These are phyloP conservation scores for Picathartes gymnocephalus DNA, from an alignment of 2,113 vertebrate species.

Conservation along the genomic window DNA sequence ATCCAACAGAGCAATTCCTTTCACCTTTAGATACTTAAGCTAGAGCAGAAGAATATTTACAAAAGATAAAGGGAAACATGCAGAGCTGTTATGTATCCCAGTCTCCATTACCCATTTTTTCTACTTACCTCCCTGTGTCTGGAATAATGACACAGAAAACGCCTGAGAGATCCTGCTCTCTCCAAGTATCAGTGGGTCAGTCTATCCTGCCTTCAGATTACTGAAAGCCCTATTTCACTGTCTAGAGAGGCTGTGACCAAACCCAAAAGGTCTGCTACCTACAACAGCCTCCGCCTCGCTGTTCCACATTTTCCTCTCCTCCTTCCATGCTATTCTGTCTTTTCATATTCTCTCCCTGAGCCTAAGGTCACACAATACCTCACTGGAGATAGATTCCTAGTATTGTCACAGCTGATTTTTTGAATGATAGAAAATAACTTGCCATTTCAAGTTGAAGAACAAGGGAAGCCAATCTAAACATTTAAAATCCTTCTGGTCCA, in stretches of 20 bases:
- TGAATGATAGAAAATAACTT: background rate
- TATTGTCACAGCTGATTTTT: background rate
- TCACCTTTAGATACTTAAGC: background rate
- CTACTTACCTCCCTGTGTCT: background rate
- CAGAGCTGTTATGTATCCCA: background rate
- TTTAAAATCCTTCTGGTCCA: background rate
- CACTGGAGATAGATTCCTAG: background rate
- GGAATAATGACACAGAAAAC: background rate
- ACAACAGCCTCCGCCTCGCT: accelerated
- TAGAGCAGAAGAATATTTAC: background rate
- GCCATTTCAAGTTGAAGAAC: background rate
- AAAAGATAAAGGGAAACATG: background rate
- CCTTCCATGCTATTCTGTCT: background rate
- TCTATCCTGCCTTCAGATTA: background rate
- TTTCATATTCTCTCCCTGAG: background rate
- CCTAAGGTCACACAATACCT: background rate
- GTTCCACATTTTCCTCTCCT: background rate
- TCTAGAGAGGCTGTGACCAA: background rate
- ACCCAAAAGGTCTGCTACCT: background rate
- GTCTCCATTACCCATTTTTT: background rate
- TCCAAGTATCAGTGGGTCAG: background rate
- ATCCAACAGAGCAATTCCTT: background rate
- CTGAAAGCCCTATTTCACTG: background rate
- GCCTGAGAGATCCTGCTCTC: background rate
- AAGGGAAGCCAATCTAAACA: background rate